Conservation (phyloP, 2,888 invertebrate genomes). For the Drosophila macrospina region DNA sequence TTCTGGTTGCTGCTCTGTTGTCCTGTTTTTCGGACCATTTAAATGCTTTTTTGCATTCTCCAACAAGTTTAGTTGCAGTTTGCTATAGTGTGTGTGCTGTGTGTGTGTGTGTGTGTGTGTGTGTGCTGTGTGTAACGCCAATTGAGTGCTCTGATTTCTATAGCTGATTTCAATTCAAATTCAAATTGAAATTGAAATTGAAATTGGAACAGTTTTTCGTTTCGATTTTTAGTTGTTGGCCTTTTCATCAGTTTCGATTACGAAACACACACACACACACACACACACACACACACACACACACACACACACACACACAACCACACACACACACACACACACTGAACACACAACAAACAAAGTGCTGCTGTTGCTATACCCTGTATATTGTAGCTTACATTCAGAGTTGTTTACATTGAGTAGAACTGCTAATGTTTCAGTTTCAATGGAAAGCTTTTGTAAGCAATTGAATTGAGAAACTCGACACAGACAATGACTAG, state of each 20-base stretch:
- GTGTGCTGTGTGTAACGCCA: slow-evolving; percentile 21
- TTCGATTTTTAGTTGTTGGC: slow-evolving; percentile 26
- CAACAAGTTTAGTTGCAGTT: slow-evolving; percentile 44
- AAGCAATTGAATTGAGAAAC: background rate
- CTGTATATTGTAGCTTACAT: slow-evolving; percentile 10
- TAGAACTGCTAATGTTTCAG: background rate
- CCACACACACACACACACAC: background rate
- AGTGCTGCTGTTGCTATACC: slow-evolving; percentile 21
- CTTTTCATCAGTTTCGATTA: slow-evolving; percentile 53
- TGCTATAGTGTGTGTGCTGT: slow-evolving; percentile 8
- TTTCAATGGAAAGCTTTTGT: background rate
- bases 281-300: slow-evolving; percentile 2
- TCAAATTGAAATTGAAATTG: slow-evolving; percentile 57
- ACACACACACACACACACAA: slow-evolving; percentile 6
- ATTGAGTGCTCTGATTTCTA: slow-evolving; percentile 52
- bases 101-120: background rate
- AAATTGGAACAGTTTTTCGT: slow-evolving; percentile 51
- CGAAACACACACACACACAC: slow-evolving; percentile 23
- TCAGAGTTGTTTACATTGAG: background rate
- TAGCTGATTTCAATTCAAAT: slow-evolving; percentile 51
- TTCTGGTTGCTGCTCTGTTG: background rate
- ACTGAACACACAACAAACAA: slow-evolving; percentile 1
- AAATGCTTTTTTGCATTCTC: slow-evolving; percentile 52
- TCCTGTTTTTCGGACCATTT: slow-evolving; percentile 38
- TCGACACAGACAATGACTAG: background rate